Percentiles rank a stretch among this genome's conserved stretches.
These are phyloP conservation scores for Diachasma alloeum DNA, from an alignment of 1,140 invertebrate genomes.

Conservation along the genomic window DNA sequence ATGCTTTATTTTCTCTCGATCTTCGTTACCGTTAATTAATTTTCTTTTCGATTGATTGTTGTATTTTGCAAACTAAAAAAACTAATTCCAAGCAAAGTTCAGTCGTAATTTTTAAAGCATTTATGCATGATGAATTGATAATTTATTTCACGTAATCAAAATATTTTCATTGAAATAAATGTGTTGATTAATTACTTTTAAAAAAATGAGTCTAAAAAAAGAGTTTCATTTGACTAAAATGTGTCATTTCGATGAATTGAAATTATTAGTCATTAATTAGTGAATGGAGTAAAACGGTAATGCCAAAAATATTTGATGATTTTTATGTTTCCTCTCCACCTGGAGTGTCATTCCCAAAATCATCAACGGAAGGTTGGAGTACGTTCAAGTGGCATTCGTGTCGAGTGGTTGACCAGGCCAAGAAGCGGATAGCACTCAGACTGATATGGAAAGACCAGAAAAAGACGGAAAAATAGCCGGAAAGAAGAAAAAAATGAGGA, in stretches of 20 bases:
- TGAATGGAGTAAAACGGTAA: no score
- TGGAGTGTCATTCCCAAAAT: background rate
- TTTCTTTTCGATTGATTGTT: background rate
- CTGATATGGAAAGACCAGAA: slow-evolving; percentile 11
- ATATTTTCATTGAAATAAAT: no score
- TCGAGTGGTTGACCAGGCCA: slow-evolving; percentile 50
- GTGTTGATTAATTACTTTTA: no score
- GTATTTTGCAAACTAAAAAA: background rate
- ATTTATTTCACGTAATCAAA: no score
- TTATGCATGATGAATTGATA: no score
- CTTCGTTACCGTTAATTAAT: background rate
- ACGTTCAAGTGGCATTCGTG: slow-evolving; percentile 45
- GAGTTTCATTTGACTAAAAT: no score
- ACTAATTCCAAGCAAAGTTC: background rate
- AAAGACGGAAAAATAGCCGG: background rate
- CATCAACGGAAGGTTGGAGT: background rate
- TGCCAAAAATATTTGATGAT: no score
- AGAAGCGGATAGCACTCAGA: slow-evolving; percentile 40
- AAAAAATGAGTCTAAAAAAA: no score
- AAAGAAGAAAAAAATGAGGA: background rate
- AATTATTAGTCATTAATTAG: no score
- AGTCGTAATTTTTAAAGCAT: background rate
- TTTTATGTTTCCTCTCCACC: background rate
- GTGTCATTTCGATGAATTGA: no score
- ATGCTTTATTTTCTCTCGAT: background rate